Conservation (phyloP, 2,888 invertebrate genomes). For the Tetragonisca angustula region DNA sequence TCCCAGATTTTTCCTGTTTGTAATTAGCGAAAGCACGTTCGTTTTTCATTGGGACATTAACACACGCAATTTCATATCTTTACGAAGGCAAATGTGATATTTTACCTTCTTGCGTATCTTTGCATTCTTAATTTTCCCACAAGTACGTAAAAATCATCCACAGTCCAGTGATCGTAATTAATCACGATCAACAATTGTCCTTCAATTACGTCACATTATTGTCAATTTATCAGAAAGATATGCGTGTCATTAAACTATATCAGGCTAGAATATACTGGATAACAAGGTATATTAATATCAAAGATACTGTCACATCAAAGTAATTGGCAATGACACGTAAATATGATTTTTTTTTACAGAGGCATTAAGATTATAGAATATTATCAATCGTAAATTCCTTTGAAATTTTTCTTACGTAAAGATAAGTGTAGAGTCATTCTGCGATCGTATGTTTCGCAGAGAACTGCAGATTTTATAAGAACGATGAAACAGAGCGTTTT, state of each 20-base stretch:
- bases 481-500: conserved; percentile 1
- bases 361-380: background rate
- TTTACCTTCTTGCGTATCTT: too few species aligned
- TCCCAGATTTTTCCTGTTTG: background rate
- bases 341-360: background rate
- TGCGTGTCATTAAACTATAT: background rate
- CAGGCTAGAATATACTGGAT: background rate
- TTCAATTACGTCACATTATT: background rate
- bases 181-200: background rate
- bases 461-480: too few species aligned
- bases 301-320: background rate
- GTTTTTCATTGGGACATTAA: background rate
- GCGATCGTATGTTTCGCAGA: too few species aligned
- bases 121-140: too few species aligned
- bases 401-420: background rate
- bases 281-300: background rate
- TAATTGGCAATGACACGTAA: background rate
- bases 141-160: too few species aligned
- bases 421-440: too few species aligned
- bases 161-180: too few species aligned
- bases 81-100: too few species aligned
- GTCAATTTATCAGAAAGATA: background rate
- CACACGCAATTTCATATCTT: background rate
- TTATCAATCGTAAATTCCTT: background rate
- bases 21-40: background rate